Conservation (phyloP, 1,140 invertebrate genomes). For the Conopomorpha cramerella region DNA sequence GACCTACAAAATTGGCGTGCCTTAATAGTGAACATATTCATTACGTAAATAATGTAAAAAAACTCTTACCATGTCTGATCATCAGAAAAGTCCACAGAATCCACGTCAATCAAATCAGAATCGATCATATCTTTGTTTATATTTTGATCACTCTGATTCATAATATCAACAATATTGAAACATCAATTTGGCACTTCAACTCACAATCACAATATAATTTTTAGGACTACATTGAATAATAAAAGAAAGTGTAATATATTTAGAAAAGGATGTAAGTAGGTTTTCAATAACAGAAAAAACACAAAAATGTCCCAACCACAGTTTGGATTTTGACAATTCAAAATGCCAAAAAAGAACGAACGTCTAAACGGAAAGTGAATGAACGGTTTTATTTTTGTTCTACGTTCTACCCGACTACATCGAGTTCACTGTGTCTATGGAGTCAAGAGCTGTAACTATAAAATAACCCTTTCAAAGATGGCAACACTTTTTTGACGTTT, state of each 20-base stretch:
- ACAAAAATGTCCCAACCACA: conserved; percentile 35
- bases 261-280: conserved; percentile 29
- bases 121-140: conserved; percentile 61
- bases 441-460: conserved; percentile 34
- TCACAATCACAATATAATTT: conserved; percentile 36
- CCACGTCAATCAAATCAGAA: conserved; percentile 54
- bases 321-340: conserved; percentile 50
- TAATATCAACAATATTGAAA: conserved; percentile 35
- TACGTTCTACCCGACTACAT: too few relatives aligned
- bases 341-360: conserved; percentile 34
- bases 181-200: conserved; percentile 53
- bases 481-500: conserved; percentile 8
- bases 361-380: too few relatives aligned
- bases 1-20: background rate
- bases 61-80: conserved; percentile 45
- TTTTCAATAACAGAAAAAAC: conserved; percentile 26
- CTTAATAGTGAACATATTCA: background rate
- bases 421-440: too few relatives aligned
- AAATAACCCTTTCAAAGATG: too few relatives aligned
- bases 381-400: too few relatives aligned
- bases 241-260: conserved; percentile 32
- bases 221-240: conserved; percentile 39
- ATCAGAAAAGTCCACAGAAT: conserved; percentile 49
- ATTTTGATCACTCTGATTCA: conserved; percentile 55
- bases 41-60: background rate